Base-by-base conservation (phyloP, 2,888 invertebrate genomes). In the Tholera decimalis region DNA sequence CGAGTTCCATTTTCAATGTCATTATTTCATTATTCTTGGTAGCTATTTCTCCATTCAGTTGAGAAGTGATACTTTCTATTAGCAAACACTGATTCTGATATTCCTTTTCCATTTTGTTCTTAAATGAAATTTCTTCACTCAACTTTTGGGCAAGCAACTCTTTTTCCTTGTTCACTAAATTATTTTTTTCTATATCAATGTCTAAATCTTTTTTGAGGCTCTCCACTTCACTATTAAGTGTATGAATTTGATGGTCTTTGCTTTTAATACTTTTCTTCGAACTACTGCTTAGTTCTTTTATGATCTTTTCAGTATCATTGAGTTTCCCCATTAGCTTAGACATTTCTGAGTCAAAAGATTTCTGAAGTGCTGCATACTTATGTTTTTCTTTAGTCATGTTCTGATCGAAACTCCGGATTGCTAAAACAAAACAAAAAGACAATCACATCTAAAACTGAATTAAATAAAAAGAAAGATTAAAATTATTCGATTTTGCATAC, bases 31-130 rank as follows among this genome's bases (percentile, higher is more conserved):
- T 50, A 70, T 82, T 81, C 62, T 78, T 85, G 0, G 33, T 39
- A 20, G 61, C 57, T 28, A 89, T 80, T 71, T 89, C 86, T 3
- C 68, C 65, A 71, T 80, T 87, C 0, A 86, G 55, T 28, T 83
- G 78, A 9, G 60, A 47, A 24, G 75, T 83, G 3, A 84, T 56
- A 26, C 76, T 76, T 57, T 85, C 83, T 28, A 88, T 46, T 30
- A 73, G 61, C 18, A 49, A 54, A 74, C 82, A 87, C 60, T 85
- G 85, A 59, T 79, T 84, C 64, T 85, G 78, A 79, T 86, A 88
- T 57, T 88, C 86, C 30, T 84, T 83, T 81, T 89, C 86, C 46
- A 85, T 73, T 58, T 84, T 82, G 39, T 75, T 83, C 72, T 80
- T 88, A 44, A 73, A 79, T 24, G 66, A 37, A 18, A 77, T 73